phyloP scores from a whole-genome alignment of 2,888 invertebrate genomes.

The Dyspetes luteomarginatus region DNA sequence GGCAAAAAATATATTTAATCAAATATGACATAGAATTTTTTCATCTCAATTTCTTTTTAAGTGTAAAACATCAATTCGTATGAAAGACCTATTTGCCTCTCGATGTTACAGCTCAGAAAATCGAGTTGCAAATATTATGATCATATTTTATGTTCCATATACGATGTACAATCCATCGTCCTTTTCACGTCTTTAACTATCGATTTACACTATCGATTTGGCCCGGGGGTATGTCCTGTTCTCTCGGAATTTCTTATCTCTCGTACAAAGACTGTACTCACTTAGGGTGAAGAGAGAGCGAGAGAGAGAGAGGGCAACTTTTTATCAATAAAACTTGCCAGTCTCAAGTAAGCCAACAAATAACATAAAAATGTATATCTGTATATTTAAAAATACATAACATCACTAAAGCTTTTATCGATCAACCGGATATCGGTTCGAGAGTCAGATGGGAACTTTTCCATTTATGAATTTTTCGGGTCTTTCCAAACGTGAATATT shows the following conservation, averaged over 20 bases:
- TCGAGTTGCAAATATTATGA: too few species aligned
- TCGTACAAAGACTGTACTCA: not conserved
- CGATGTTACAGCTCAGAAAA: too few species aligned
- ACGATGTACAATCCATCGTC: too few species aligned
- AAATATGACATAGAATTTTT: too few species aligned
- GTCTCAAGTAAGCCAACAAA: not conserved
- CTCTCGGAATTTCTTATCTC: conserved; percentile 5
- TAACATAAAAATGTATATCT: not conserved
- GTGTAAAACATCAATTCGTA: too few species aligned
- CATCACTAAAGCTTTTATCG: conserved; percentile 21
- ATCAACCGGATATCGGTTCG: conserved; percentile 22
- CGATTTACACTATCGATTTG: too few species aligned
- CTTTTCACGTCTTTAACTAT: too few species aligned
- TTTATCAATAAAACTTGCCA: conserved; percentile 34
- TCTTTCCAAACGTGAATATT: not conserved
- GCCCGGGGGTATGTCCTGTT: conserved; percentile 12
- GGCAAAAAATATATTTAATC: too few species aligned
- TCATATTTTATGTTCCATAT: too few species aligned
- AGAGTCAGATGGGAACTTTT: conserved; percentile 1
- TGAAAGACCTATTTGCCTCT: too few species aligned
- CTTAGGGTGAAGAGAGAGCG: not conserved
- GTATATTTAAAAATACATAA: not conserved
- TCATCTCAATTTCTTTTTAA: too few species aligned
- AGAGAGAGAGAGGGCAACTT: conserved; percentile 1
- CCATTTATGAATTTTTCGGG: not conserved